Conservation (phyloP, 1,140 invertebrate species). For the Eufriesea mexicana region DNA sequence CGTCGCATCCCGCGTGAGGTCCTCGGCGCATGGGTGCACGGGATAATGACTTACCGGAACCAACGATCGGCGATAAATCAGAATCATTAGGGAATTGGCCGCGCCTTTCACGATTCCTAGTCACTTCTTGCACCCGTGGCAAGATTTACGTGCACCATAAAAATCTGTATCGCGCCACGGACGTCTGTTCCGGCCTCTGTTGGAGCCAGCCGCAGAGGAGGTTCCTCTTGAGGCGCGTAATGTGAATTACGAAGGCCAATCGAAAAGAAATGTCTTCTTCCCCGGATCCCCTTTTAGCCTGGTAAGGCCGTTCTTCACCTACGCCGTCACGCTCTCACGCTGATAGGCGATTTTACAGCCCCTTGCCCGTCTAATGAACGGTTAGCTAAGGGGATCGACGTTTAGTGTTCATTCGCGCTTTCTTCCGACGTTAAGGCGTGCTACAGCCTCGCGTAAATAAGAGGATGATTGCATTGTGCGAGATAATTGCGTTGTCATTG, state of each 20-base stretch:
- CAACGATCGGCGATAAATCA: conserved; percentile 61
- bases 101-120: conserved; percentile 61
- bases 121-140: conserved; percentile 53
- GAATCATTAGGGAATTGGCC: conserved; percentile 66
- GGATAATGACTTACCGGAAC: conserved; percentile 56
- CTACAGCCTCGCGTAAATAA: conserved; percentile 7
- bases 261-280: conserved; percentile 60
- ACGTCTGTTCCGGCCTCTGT: neutral
- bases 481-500: conserved; percentile 11
- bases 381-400: neutral
- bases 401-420: neutral
- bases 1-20: conserved; percentile 23
- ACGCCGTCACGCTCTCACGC: conserved; percentile 1
- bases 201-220: neutral
- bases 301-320: neutral
- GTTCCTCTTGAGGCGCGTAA: conserved; percentile 11
- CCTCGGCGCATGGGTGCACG: neutral
- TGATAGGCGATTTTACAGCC: conserved; percentile 49
- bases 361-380: conserved; percentile 28
- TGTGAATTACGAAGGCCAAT: conserved; percentile 58
- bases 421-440: neutral
- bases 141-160: conserved; percentile 63
- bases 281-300: conserved; percentile 20
- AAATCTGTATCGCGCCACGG: conserved; percentile 61
- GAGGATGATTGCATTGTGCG: conserved; percentile 2